Conservation (phyloP, 2,888 invertebrate genomes). For the Aethes cnicana region DNA sequence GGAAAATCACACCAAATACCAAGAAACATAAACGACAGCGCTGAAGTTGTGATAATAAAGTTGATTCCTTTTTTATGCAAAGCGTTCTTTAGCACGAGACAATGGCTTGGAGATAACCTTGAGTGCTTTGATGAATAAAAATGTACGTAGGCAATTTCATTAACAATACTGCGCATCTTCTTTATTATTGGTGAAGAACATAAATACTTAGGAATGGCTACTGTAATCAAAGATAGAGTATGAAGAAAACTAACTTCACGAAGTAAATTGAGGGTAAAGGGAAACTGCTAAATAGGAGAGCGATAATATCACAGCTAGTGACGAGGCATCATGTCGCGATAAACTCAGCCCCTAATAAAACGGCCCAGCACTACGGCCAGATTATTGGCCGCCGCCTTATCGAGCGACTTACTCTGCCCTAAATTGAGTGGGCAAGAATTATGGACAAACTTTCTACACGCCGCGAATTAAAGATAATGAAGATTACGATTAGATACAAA, state of each 20-base stretch:
- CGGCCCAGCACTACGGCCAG: slow-evolving; percentile 60
- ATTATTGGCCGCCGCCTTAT: slow-evolving; percentile 74
- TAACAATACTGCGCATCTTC: too few relatives aligned
- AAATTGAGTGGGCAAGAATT: slow-evolving; percentile 76
- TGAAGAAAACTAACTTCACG: slow-evolving; percentile 47
- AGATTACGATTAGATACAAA: slow-evolving; percentile 70
- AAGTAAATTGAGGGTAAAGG: slow-evolving; percentile 46
- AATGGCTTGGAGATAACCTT: slow-evolving; percentile 27
- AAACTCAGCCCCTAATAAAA: slow-evolving; percentile 69
- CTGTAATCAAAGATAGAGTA: slow-evolving; percentile 19
- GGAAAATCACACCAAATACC: background rate
- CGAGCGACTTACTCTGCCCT: slow-evolving; percentile 65
- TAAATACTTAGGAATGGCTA: too few relatives aligned
- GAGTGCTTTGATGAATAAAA: slow-evolving; percentile 21
- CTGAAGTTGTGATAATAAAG: slow-evolving; percentile 17
- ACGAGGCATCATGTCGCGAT: slow-evolving; percentile 65
- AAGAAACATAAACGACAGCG: slow-evolving; percentile 6
- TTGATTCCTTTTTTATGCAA: slow-evolving; percentile 29
- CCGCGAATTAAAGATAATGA: slow-evolving; percentile 74
- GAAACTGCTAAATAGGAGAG: slow-evolving; percentile 55
- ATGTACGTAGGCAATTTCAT: background rate
- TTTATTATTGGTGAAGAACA: background rate
- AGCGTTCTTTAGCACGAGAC: slow-evolving; percentile 21
- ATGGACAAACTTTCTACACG: slow-evolving; percentile 72
- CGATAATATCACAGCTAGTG: slow-evolving; percentile 63